These are phyloP conservation scores for Acrobasis suavella DNA, from an alignment of 2,888 invertebrate genomes.

Conservation along the genomic window DNA sequence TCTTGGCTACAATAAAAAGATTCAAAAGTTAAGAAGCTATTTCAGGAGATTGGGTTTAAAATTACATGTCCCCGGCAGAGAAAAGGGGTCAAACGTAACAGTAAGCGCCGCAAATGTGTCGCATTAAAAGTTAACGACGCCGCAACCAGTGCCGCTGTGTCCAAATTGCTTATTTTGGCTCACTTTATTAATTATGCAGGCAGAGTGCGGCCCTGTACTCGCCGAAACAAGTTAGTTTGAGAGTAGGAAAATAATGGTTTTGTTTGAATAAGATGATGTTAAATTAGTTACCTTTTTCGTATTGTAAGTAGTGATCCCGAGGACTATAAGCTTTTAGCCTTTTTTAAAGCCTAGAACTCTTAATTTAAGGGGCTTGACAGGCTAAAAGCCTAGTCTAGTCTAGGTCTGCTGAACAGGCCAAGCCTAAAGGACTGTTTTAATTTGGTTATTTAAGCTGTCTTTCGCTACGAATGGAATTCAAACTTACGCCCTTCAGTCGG, in stretches of 20 bases:
- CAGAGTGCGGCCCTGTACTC: slow-evolving; percentile 49
- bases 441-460: no score
- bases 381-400: no score
- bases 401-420: no score
- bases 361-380: no score
- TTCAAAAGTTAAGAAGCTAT: no score
- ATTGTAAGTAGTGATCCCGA: no score
- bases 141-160: slow-evolving; percentile 70
- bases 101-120: slow-evolving; percentile 51
- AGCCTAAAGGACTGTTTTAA: no score
- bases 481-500: no score
- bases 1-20: no score
- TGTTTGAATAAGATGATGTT: slow-evolving; percentile 28
- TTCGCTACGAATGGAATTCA: no score
- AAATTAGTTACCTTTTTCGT: background rate
- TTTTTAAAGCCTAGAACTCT: no score
- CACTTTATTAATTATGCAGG: slow-evolving; percentile 73
- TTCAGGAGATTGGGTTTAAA: background rate
- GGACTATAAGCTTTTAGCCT: no score
- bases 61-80: slow-evolving; percentile 9
- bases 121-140: slow-evolving; percentile 67
- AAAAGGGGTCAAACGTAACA: slow-evolving; percentile 33
- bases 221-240: slow-evolving; percentile 52
- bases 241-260: slow-evolving; percentile 51
- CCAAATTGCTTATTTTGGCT: slow-evolving; percentile 78